These are phyloP conservation scores for Microtus richardsoni DNA, from an alignment of 2,113 vertebrate species.

Conservation along the genomic window DNA sequence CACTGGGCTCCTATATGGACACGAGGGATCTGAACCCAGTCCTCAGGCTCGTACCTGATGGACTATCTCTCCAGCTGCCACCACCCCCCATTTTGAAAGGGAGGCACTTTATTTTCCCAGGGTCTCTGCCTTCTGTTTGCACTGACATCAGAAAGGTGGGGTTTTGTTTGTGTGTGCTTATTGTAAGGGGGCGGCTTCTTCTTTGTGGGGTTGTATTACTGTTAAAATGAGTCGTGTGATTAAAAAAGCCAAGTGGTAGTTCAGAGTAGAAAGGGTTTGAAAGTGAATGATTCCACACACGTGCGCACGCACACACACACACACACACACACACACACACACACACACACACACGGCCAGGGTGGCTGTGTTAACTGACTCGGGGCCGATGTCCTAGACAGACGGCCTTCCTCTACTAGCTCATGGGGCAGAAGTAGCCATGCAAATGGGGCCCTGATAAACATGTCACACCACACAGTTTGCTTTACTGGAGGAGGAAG, in stretches of 20 bases:
- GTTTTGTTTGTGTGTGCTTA: not conserved
- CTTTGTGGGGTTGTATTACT: not conserved
- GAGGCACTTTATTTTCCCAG: not conserved
- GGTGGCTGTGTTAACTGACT: not conserved
- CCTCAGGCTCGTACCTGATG: not conserved
- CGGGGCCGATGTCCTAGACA: too few relatives aligned
- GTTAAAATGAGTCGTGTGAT: not conserved
- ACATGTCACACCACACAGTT: fast-evolving
- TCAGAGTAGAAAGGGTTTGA: not conserved
- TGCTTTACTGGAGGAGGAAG: not conserved
- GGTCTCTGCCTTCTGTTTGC: not conserved
- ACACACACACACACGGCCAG: not conserved
- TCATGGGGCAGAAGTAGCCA: not conserved
- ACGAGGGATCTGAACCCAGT: not conserved
- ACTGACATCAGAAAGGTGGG: not conserved
- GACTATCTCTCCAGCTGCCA: not conserved
- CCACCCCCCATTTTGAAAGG: not conserved
- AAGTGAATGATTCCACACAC: not conserved
- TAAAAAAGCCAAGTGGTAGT: not conserved
- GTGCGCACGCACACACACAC: too few relatives aligned
- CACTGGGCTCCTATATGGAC: not conserved
- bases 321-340: too few relatives aligned
- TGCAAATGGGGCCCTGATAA: too few relatives aligned
- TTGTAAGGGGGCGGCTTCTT: not conserved
- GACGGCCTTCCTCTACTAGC: too few relatives aligned